Evolutionary conservation across 1,140 invertebrate species (phyloP), one percentile per base, ranked within the genome.

Genomic region (Dreissena rostriformis): DNA sequence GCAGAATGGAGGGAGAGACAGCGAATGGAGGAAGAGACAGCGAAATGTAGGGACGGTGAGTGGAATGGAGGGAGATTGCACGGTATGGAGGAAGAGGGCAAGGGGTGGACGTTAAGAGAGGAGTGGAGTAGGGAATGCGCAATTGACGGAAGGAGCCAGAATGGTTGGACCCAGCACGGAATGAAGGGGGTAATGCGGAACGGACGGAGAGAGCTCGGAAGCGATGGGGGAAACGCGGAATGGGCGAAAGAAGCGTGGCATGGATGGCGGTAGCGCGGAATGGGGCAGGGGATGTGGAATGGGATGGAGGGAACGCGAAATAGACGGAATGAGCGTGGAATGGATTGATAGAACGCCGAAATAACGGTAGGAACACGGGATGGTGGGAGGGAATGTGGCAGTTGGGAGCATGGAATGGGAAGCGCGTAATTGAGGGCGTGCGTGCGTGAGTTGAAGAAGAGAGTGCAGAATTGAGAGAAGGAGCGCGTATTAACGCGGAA

Each of bases 1-100:
- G 63, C 24, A 70, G 49, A 52, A 71, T 7, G 55, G 65, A 71
- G 66, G 61, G 17, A 70, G 29, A 14, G n/a, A n/a, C 26, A 68
- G 15, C 15, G 14, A 68, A 26, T 19, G 66, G 66, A 19, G 26
- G 66, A 26, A 14, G 66, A 68, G 66, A 24, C 14, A 14, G 15
- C 14, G 66, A 14, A 68, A 24, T 15, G 26, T 12, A 14, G 14
- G 26, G 14, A 79, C 39, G 19, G 29, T 24, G 61, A 79, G 11
- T 49, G 65, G 57, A 6, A 22, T 39, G 39, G 8, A 70, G 65
- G 71, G 77, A 71, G 26, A 53, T 39, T 39, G 52, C 52, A 52
- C 28, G 24, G 51, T 10, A 70, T 28, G 61, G 77, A 79, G 49
- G 61, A 52, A 24, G 12, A 39, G 63, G 22, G 11, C 51, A 52